Conservation (phyloP, 1,140 invertebrate species). For the Zaprionus lachaisei region DNA sequence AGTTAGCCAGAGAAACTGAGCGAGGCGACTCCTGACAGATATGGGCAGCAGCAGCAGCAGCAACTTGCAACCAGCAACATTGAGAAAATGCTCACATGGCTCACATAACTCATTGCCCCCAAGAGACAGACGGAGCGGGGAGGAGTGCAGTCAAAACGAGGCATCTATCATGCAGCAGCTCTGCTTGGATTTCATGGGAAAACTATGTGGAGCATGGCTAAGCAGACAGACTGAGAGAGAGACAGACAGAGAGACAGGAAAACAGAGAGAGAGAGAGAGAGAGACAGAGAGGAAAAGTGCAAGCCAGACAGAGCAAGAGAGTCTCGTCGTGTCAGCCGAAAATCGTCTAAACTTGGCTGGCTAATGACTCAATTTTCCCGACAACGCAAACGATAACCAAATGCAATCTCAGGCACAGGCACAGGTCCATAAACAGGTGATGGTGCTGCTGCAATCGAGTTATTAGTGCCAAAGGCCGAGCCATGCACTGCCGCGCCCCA, state of each 20-base stretch:
- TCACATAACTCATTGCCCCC: slow-evolving; percentile 62
- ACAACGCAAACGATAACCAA: background rate
- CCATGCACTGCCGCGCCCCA: background rate
- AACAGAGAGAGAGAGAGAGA: background rate
- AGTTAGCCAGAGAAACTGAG: slow-evolving; percentile 41
- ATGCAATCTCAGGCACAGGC: background rate
- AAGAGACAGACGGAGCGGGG: background rate
- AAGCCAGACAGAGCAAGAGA: too few species aligned
- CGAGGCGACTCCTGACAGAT: slow-evolving; percentile 36
- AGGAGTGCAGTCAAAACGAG: background rate
- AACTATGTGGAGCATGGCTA: slow-evolving; percentile 14
- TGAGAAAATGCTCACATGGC: slow-evolving; percentile 41
- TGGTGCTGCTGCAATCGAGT: slow-evolving; percentile 44
- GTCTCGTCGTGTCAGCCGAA: background rate
- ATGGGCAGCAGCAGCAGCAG: slow-evolving; percentile 29
- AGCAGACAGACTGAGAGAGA: background rate
- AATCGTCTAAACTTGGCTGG: background rate
- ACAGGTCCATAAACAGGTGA: slow-evolving; percentile 24
- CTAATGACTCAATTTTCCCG: slow-evolving; percentile 5
- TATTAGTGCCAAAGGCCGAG: slow-evolving; percentile 16
- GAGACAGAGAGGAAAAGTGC: background rate
- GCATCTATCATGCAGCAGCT: slow-evolving; percentile 36
- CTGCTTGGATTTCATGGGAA: slow-evolving; percentile 50
- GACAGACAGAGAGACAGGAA: background rate
- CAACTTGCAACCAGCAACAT: slow-evolving; percentile 20